Evolutionary conservation across 2,888 invertebrate genomes (phyloP).

Genomic region (Leptinotarsa haldemani): DNA sequence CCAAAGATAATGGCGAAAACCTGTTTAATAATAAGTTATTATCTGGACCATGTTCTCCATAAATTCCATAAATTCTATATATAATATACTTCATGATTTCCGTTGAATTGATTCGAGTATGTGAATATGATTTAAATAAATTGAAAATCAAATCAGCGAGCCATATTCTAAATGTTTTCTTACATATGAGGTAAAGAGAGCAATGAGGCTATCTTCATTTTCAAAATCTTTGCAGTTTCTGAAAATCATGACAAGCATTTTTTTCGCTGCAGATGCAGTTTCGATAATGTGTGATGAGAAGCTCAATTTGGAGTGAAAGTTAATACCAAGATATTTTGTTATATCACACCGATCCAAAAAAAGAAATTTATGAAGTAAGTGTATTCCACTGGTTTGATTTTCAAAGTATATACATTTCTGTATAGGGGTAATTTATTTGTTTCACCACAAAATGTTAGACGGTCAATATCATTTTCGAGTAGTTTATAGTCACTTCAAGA

Average conservation of each 20-base stretch:
- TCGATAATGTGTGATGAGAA: too few species aligned
- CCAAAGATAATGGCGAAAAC: constrained; percentile 3
- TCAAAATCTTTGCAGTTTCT: constrained; percentile 17
- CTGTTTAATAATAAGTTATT: constrained; percentile 13
- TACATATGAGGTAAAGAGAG: constrained; percentile 4
- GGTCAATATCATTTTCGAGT: neutral
- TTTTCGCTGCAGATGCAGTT: too few species aligned
- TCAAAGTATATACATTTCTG: too few species aligned
- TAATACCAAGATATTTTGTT: too few species aligned
- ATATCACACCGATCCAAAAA: neutral
- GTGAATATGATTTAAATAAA: constrained; percentile 10
- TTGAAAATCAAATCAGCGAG: constrained; percentile 17
- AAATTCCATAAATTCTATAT: constrained; percentile 21
- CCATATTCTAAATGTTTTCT: constrained; percentile 18
- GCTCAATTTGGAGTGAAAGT: too few species aligned
- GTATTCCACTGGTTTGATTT: too few species aligned
- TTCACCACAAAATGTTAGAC: neutral
- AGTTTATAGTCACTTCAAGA: too few species aligned
- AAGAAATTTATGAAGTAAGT: neutral
- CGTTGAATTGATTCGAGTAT: constrained; percentile 21
- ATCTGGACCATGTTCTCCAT: constrained; percentile 8
- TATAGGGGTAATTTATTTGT: neutral
- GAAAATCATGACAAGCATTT: neutral
- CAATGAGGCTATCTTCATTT: constrained; percentile 15
- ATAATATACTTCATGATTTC: constrained; percentile 20